Base-by-base conservation (phyloP, 2,113 vertebrate genomes). In the Sinocyclocheilus anshuiensis region DNA sequence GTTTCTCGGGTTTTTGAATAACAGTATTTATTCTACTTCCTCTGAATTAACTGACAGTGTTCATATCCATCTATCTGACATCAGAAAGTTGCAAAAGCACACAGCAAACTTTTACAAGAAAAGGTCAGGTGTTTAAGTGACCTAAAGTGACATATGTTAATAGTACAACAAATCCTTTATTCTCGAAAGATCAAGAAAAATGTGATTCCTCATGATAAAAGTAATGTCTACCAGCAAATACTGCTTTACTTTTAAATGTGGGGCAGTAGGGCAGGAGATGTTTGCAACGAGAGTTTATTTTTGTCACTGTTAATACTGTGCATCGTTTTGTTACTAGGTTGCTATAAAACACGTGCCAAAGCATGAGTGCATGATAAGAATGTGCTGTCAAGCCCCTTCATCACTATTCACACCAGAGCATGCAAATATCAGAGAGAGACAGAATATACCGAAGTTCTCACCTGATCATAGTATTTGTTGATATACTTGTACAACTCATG, bases 401-500 rank as follows among this genome's bases (percentile, higher is more conserved):
- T 39, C 36, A 75, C 39, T 75, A 75, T 45, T 75, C 36, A 75
- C 72, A 75, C 36, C 72, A 45, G 5, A 75, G 39, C 39, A 24
- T 6, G 12, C 22, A 45, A 45, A 45, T 45, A 42, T 20, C 4
- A 71, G 65, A 69, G 15, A 67, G 65, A 33, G 65, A 69, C 6
- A 65, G 24, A 72, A 39, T 22, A 39, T 20, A 72, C 4, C 11
- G 4, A 74, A 74, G n/a, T 7, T 26, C 96, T 95, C 87, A 99
- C 98, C 94, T 99, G 98, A 91, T 99, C 97, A 1, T 99, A 99
- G 92, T 99, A 99, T 87, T 99, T 99, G 95, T 98, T 99, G 95
- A 99, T 99, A 92, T 99, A 99, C 93, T 99, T 99, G 95, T 99
- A 99, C 89, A 99, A 93, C 89, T 99, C 97, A 2, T 99, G 96